Base-by-base conservation (phyloP, 2,113 vertebrate genomes). In the Labrus mixtus region DNA sequence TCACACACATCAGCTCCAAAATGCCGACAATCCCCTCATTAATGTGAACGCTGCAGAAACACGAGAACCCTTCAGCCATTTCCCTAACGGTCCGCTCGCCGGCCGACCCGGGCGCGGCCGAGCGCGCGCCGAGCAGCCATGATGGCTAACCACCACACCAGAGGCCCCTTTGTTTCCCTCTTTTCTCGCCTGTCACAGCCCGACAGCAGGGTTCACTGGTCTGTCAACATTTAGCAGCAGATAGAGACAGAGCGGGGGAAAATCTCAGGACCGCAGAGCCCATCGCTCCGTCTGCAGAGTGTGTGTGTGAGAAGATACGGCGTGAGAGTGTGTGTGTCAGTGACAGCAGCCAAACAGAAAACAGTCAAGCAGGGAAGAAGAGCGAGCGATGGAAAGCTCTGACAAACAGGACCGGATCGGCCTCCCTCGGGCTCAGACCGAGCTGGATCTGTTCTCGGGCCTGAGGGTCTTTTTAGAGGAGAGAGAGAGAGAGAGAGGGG, bases 361-460 rank as follows among this genome's bases (percentile, higher is more conserved):
- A 96, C 96, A 97, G 91, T 95, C 95, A 95, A 95, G 95, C 93
- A 87, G 78, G 58, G 89, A 95, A 84, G 90, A 76, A 87, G 84
- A 58, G 15, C 73, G 89, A 86, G 68, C 95, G 95, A 96, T 94
- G 93, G 96, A 94, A 93, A 72, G 94, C 94, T 96, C 96, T 95
- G 96, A 97, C 97, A 97, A 97, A 98, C 95, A 93, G 93, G 96
- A 96, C 95, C 94, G 93, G 95, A 95, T 96, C 93, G 90, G 84
- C 92, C 93, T 13, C 61, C 22, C 95, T 86, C 79, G 95, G 95
- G 96, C 94, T 93, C 92, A 87, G 90, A 91, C 93, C 91, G 85
- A 89, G 67, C 84, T 13, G 80, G 79, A 53, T 59, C 79, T 79
- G 25, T 55, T 60, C 57, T 23, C 2, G 25, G 76, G 86, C 84